Conservation (phyloP, 64 coral and sea anemone genomes). For the Cladopsammia gracilis region DNA sequence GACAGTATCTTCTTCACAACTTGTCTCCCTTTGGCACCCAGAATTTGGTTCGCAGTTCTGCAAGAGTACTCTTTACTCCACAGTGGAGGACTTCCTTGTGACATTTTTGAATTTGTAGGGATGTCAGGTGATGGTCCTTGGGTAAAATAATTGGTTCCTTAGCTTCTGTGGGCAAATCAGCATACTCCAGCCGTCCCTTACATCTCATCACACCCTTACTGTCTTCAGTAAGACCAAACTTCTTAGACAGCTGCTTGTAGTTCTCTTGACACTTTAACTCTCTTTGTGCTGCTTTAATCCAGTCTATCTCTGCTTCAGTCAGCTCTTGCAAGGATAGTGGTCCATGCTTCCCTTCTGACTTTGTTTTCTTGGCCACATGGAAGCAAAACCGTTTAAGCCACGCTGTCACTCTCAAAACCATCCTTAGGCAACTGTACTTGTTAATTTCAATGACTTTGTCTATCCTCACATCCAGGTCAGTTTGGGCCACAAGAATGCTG, state of each 20-base stretch:
- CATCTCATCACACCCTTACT: conserved; percentile 36
- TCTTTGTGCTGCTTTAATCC: conserved; percentile 10
- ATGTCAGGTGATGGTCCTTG: conserved; percentile 59
- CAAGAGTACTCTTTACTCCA: conserved; percentile 55
- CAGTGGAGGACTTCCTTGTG: conserved; percentile 30
- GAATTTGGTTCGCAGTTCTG: conserved; percentile 44
- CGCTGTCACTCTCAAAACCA: conserved; percentile 13
- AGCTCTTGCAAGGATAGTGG: background rate
- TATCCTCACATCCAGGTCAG: background rate
- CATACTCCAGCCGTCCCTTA: conserved; percentile 43
- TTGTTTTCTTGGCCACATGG: background rate
- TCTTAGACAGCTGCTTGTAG: conserved; percentile 29
- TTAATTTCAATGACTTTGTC: background rate
- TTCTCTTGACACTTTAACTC: background rate
- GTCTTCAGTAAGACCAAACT: conserved; percentile 60
- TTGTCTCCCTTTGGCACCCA: conserved; percentile 57
- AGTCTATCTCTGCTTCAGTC: conserved; percentile 1
- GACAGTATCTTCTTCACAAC: conserved; percentile 33
- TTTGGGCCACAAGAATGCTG: background rate
- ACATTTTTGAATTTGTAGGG: conserved; percentile 50
- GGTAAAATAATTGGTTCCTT: conserved; percentile 62
- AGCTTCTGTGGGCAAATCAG: conserved; percentile 20
- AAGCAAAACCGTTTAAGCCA: conserved; percentile 3
- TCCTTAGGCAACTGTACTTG: background rate
- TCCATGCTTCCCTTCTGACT: background rate